A percentile compares a stretch with the other conserved stretches of the same genome.
Conservation (phyloP, 2,888 invertebrate species). For the Eupithecia vulgata region DNA sequence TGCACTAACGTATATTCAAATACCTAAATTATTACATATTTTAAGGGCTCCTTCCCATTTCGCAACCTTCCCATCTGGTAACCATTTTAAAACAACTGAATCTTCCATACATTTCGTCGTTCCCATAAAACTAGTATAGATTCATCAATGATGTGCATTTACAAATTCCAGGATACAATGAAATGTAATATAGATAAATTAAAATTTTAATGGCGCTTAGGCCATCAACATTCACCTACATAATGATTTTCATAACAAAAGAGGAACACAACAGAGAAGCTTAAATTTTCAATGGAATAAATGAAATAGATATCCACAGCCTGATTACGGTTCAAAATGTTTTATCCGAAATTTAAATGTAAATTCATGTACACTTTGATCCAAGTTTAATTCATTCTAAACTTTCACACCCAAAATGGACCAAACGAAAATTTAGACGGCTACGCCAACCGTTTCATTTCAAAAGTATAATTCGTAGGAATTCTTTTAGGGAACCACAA, state of each 20-base stretch:
- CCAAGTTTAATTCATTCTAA: conserved; percentile 30
- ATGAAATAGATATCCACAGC: background rate
- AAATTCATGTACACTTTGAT: conserved; percentile 27
- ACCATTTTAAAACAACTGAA: no score
- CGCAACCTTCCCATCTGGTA: no score
- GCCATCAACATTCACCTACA: background rate
- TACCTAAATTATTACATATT: no score
- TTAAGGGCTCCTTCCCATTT: no score
- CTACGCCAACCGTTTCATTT: conserved; percentile 19
- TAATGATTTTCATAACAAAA: background rate
- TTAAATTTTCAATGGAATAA: background rate
- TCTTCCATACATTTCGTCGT: no score
- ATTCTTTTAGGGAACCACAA: conserved; percentile 22
- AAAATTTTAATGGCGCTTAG: background rate
- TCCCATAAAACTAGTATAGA: no score
- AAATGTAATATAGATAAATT: background rate
- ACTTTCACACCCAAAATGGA: conserved; percentile 25
- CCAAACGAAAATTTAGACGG: conserved; percentile 8
- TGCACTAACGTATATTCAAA: no score
- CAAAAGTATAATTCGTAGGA: conserved; percentile 19
- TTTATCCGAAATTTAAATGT: conserved; percentile 13
- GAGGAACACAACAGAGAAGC: background rate
- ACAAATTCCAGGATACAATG: background rate
- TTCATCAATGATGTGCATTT: background rate
- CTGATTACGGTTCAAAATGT: conserved; percentile 16